Percentiles rank a stretch among this genome's conserved stretches.
These are phyloP conservation scores for Litoditis marina DNA, from an alignment of 2,888 invertebrate species.

Conservation along the genomic window DNA sequence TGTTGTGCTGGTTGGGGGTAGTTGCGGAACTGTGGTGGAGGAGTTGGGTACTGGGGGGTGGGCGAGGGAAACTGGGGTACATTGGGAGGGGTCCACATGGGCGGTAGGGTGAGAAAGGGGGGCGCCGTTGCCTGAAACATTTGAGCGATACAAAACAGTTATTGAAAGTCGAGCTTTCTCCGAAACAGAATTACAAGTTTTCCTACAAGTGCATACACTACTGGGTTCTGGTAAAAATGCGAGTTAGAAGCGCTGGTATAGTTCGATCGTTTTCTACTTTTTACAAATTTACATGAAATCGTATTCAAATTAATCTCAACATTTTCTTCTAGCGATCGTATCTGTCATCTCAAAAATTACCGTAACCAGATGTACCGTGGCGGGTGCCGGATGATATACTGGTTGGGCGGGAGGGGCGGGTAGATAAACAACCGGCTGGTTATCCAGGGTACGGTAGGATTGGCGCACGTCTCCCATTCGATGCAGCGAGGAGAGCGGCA, in stretches of 20 bases:
- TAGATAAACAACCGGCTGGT: conserved; percentile 29
- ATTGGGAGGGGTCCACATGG: conserved; percentile 9
- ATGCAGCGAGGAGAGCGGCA: conserved; percentile 11
- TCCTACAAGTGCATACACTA: too few species aligned
- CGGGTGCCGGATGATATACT: conserved; percentile 7
- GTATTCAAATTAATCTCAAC: neutral
- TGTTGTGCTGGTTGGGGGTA: too few species aligned
- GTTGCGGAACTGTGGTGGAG: neutral
- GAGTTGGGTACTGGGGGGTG: neutral
- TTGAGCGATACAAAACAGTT: too few species aligned
- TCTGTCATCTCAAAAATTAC: too few species aligned
- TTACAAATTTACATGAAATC: neutral
- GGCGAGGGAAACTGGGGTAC: conserved; percentile 3
- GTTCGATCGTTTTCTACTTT: neutral
- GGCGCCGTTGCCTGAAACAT: conserved; percentile 13
- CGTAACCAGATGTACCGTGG: conserved; percentile 36
- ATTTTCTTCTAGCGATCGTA: too few species aligned
- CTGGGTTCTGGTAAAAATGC: too few species aligned
- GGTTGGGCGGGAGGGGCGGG: conserved; percentile 17
- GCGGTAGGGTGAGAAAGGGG: conserved; percentile 5
- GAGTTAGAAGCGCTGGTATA: too few species aligned
- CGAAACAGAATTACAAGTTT: too few species aligned
- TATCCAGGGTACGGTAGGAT: conserved; percentile 25
- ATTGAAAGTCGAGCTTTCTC: too few species aligned
- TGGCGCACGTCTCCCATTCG: conserved; percentile 15